Evolutionary conservation across 2,113 vertebrate genomes (phyloP).

Genomic region (Aldabrachelys gigantea): DNA sequence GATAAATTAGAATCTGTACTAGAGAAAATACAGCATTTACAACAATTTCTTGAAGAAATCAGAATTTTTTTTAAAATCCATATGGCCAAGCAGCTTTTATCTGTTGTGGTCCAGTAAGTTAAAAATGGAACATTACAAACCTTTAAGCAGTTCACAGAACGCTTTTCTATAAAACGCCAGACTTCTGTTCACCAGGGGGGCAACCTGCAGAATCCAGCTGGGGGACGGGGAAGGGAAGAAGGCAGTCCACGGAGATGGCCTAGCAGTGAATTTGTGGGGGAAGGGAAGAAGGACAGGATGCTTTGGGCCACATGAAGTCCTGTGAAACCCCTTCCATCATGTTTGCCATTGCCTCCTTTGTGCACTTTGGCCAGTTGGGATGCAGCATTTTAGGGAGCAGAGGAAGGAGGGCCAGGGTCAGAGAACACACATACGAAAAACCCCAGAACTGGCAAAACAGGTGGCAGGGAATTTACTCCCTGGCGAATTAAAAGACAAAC

Average conservation of each 20-base stretch:
- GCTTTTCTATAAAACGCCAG: background rate
- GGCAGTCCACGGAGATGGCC: fast-evolving
- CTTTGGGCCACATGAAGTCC: background rate
- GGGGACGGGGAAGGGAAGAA: background rate
- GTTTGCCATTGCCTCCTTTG: background rate
- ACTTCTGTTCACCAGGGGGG: background rate
- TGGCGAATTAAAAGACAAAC: background rate
- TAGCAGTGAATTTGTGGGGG: background rate
- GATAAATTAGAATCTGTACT: background rate
- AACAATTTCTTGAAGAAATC: background rate
- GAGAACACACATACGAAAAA: background rate
- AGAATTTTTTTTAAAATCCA: background rate
- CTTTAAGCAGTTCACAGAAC: background rate
- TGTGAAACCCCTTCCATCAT: background rate
- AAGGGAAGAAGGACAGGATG: fast-evolving
- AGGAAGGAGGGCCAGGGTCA: background rate
- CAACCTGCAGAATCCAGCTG: background rate
- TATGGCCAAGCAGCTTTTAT: background rate
- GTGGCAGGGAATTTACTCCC: background rate
- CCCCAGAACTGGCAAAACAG: background rate
- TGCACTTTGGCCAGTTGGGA: background rate
- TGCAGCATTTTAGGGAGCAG: background rate
- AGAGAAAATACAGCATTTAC: background rate
- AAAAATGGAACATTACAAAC: background rate
- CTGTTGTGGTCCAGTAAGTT: background rate